phyloP scores from a whole-genome alignment of 2,113 vertebrate species.

The Neogobius melanostomus region DNA sequence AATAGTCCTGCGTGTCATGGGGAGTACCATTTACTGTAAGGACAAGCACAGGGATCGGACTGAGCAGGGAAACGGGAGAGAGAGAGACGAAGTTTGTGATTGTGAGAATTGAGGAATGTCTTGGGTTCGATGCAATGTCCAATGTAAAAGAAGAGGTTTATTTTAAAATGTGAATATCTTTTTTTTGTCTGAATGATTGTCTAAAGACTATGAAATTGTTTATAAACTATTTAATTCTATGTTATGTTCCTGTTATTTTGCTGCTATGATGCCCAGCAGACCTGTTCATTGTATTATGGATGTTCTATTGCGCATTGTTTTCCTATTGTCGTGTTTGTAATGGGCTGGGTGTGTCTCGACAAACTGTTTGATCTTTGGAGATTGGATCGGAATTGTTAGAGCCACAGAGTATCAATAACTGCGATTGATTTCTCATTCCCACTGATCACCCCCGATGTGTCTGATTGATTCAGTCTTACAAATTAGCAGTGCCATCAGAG shows the following conservation, averaged over 20 bases:
- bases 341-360: constrained; percentile 48
- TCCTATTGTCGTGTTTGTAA: constrained; percentile 52
- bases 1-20: constrained; percentile 59
- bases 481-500: constrained; percentile 52
- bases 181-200: constrained; percentile 63
- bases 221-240: constrained; percentile 66
- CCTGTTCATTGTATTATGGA: constrained; percentile 47
- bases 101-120: constrained; percentile 65
- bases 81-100: constrained; percentile 43
- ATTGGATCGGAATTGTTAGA: constrained; percentile 39
- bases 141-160: constrained; percentile 65
- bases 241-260: constrained; percentile 27
- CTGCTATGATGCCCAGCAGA: constrained; percentile 43
- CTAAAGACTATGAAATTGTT: constrained; percentile 57
- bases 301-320: constrained; percentile 64
- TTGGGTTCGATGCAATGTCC: constrained; percentile 72
- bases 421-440: constrained; percentile 67
- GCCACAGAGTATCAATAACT: constrained; percentile 50
- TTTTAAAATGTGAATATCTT: constrained; percentile 73
- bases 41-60: constrained; percentile 38
- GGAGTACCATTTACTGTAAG: constrained; percentile 41
- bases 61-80: constrained; percentile 21
- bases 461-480: constrained; percentile 59
- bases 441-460: constrained; percentile 64
- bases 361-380: constrained; percentile 38